Percentiles rank a stretch among this genome's conserved stretches.
Evolutionary conservation across 2,888 invertebrate genomes (phyloP).

Genomic region (Fissipunctia ypsillon): DNA sequence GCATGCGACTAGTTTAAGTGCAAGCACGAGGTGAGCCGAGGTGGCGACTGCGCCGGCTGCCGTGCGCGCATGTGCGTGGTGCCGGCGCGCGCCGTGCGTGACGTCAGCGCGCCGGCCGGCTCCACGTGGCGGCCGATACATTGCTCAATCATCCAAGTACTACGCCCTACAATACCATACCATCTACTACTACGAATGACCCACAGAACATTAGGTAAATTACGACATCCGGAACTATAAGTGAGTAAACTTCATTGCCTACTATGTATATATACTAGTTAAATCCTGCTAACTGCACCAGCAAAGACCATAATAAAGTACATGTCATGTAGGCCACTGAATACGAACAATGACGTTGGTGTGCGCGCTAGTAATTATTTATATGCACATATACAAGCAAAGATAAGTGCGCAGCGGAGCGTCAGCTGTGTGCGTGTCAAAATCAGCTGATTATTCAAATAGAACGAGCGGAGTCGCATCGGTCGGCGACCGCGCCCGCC

Average conservation of each 20-base stretch:
- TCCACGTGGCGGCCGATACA: slow-evolving; percentile 80
- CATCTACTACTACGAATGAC: slow-evolving; percentile 6
- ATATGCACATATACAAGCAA: slow-evolving; percentile 73
- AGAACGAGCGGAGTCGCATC: slow-evolving; percentile 85
- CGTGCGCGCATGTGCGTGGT: slow-evolving; percentile 48
- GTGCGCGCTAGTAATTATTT: slow-evolving; percentile 72
- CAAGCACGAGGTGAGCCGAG: slow-evolving; percentile 72
- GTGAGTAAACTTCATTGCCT: slow-evolving; percentile 21
- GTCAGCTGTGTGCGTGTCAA: slow-evolving; percentile 90
- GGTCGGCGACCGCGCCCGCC: slow-evolving; percentile 84
- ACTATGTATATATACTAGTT: slow-evolving; percentile 12
- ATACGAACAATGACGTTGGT: slow-evolving; percentile 72
- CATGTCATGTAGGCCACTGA: slow-evolving; percentile 71
- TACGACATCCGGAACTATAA: slow-evolving; percentile 28
- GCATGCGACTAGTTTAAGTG: slow-evolving; percentile 84
- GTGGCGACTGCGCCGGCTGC: slow-evolving; percentile 63
- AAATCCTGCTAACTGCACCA: slow-evolving; percentile 48
- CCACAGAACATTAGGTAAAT: slow-evolving; percentile 5
- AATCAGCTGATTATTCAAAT: slow-evolving; percentile 91
- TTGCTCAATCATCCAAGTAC: slow-evolving; percentile 73
- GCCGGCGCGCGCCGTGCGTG: slow-evolving; percentile 67
- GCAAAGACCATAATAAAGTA: slow-evolving; percentile 67
- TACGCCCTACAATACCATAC: slow-evolving; percentile 15
- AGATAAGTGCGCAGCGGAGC: slow-evolving; percentile 85
- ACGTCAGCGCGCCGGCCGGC: slow-evolving; percentile 78